Evolutionary conservation across 2,888 invertebrate species (phyloP), one percentile per base, ranked within the genome.

Genomic region (Mythimna albipuncta): DNA sequence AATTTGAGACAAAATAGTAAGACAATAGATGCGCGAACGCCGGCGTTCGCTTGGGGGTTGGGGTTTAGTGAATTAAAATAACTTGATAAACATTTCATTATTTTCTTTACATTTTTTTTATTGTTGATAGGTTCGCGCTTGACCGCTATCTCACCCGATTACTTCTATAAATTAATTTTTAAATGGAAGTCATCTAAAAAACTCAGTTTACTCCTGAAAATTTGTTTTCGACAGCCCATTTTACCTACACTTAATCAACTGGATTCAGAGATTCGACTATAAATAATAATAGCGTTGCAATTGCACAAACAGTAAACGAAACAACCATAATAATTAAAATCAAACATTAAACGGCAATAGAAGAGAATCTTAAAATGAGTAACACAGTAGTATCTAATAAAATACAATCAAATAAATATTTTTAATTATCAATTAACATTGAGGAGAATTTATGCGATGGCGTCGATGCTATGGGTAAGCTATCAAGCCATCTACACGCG

Each of bases 401-500:
- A 81, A 71, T 67, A 77, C 63, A 81, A 82, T 79, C 69, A 68
- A 82, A 84, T 88, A 81, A 75, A 84, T 84, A 85, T 77, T 83
- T 84, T 85, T 86, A 83, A 85, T 84, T 85, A 82, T 73, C 82
- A 87, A 89, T 86, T 86, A 86, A 84, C 78, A 81, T 79, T 52
- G 70, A 55, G 16, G 21, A 67, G 76, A 71, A 82, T 63, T 61
- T 66, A 79, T 82, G 62, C 62, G n/a, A 75, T 76, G 74, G 69
- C 64, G 59, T 71, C 32, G 65, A 62, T 7, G 63, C 70, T 69
- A 72, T 73, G 61, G 81, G 67, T 72, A 77, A 77, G 75, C 76
- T 88, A 90, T 89, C 87, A 71, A 65, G 6, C 64, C 68, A 90
- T 89, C 90, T 89, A 90, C 89, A 90, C 67, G 85, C 83, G 86